Percentiles rank a stretch among this genome's conserved stretches.
Evolutionary conservation across 2,113 vertebrate species (phyloP).

Genomic region (Calidris pugnax): DNA sequence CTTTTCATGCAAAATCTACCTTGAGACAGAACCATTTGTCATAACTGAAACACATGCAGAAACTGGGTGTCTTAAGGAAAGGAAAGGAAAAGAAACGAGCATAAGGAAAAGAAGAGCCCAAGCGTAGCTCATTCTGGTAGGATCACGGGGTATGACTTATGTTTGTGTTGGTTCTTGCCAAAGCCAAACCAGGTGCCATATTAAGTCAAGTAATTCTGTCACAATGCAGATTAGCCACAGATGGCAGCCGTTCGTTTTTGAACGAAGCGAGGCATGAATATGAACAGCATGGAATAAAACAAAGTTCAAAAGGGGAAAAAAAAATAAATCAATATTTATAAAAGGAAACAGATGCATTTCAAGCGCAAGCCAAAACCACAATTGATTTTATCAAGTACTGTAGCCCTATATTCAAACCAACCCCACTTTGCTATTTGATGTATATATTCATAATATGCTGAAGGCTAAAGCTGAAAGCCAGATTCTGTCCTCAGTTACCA

Average conservation of each 20-base stretch:
- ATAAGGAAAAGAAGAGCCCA: constrained; percentile 5
- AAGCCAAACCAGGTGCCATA: constrained; percentile 54
- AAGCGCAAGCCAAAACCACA: constrained; percentile 29
- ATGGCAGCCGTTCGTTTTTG: constrained; percentile 25
- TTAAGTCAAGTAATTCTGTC: constrained; percentile 31
- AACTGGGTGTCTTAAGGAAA: not conserved
- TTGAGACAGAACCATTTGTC: not conserved
- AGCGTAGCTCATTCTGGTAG: not conserved
- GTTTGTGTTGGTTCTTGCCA: not conserved
- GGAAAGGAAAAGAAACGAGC: not conserved
- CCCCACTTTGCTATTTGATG: not conserved
- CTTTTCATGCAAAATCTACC: not conserved
- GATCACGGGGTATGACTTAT: not conserved
- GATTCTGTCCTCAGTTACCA: not conserved
- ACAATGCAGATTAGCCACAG: not conserved
- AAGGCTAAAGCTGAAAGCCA: not conserved
- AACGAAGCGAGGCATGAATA: not conserved
- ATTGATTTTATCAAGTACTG: constrained; percentile 19
- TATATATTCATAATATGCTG: not conserved
- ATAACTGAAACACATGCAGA: constrained; percentile 7
- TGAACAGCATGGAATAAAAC: not conserved
- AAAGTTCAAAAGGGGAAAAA: constrained; percentile 29
- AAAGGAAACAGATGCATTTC: constrained; percentile 53
- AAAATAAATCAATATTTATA: constrained; percentile 13
- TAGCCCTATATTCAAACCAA: not conserved